Evolutionary conservation across 2,113 vertebrate species (phyloP).

Genomic region (Lanius collurio): DNA sequence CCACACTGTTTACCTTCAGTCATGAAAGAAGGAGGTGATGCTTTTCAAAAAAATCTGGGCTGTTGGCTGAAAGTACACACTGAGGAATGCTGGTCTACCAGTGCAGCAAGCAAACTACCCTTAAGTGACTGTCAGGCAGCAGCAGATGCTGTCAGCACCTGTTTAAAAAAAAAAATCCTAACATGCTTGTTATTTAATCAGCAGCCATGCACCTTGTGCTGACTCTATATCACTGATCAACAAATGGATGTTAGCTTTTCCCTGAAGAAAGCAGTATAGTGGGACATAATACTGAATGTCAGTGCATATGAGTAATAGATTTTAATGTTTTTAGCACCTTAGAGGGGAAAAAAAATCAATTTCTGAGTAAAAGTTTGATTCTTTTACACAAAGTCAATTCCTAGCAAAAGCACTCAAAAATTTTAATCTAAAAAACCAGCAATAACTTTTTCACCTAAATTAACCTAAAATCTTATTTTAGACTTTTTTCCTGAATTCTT

Average conservation of each 20-base stretch:
- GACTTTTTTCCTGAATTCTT: not conserved
- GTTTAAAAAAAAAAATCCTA: not conserved
- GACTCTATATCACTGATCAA: not conserved
- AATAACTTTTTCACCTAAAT: not conserved
- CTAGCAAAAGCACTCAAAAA: not conserved
- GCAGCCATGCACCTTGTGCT: not conserved
- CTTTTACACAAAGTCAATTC: not conserved
- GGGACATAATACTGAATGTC: constrained; percentile 3
- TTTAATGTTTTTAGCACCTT: not conserved
- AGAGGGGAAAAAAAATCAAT: not conserved
- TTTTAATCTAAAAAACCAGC: not conserved
- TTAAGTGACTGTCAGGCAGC: not conserved
- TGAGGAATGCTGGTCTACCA: not conserved
- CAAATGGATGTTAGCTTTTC: constrained; percentile 11
- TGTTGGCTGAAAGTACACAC: not conserved
- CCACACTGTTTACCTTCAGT: not conserved
- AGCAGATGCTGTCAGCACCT: not conserved
- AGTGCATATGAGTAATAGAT: constrained; percentile 7
- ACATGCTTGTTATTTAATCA: not conserved
- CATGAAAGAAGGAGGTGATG: not conserved
- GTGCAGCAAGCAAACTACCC: not conserved
- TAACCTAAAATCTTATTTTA: not conserved
- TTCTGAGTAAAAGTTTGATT: not conserved
- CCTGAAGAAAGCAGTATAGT: constrained; percentile 12
- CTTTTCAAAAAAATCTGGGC: not conserved